These are phyloP conservation scores for Fulica atra DNA, from an alignment of 2,113 vertebrate species.

Conservation along the genomic window DNA sequence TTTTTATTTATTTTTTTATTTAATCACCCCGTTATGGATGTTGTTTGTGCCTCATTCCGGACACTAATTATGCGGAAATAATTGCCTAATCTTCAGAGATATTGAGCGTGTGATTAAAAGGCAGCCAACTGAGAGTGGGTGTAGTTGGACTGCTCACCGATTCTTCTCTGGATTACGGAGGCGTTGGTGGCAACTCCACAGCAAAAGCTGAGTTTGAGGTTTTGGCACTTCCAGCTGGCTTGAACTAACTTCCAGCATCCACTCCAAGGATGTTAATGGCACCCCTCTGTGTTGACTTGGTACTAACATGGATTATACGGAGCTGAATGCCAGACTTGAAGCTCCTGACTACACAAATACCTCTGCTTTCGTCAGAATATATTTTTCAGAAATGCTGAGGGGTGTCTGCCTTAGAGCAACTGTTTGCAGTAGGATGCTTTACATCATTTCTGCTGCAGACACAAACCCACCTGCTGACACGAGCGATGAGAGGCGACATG, in stretches of 20 bases:
- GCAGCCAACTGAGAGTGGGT: constrained; percentile 37
- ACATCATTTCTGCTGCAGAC: background rate
- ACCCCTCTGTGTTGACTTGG: background rate
- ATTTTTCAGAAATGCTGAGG: background rate
- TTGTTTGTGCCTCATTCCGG: constrained; percentile 41
- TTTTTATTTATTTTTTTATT: background rate
- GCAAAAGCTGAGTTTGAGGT: background rate
- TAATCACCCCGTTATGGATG: background rate
- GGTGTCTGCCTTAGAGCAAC: background rate
- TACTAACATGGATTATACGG: fast-evolving
- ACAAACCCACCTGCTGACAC: background rate
- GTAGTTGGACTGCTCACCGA: constrained; percentile 1
- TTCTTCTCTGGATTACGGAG: background rate
- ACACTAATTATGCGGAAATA: constrained; percentile 55
- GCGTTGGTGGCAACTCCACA: background rate
- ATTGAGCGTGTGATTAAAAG: constrained; percentile 58
- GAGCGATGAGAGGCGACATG: background rate
- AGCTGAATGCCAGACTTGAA: fast-evolving
- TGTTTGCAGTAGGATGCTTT: fast-evolving
- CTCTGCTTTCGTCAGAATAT: background rate
- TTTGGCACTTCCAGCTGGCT: background rate
- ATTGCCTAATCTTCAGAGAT: constrained; percentile 54
- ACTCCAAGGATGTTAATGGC: background rate
- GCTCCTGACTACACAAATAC: background rate
- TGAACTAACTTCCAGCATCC: background rate